phyloP scores from a whole-genome alignment of 2,797 vertebrate species.

The Sardinella longiceps region DNA sequence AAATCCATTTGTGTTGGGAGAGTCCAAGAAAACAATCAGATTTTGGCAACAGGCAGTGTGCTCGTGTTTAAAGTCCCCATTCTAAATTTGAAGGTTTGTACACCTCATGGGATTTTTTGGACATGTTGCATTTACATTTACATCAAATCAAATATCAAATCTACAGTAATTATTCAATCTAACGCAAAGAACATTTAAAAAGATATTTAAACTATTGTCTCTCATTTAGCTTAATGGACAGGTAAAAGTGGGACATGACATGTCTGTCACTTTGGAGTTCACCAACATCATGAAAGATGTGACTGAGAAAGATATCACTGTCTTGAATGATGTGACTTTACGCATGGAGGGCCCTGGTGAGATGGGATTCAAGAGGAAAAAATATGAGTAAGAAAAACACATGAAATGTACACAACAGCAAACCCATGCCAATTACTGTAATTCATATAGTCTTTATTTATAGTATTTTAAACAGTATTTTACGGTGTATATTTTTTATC shows the following conservation, averaged over 20 bases:
- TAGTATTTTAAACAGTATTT: too few relatives aligned
- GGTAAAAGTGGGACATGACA: not conserved
- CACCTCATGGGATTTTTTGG: not conserved
- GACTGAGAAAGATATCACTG: too few relatives aligned
- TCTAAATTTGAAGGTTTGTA: conserved; percentile 11
- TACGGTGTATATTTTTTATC: not conserved
- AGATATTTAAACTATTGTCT: not conserved
- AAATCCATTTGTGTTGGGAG: conserved; percentile 77
- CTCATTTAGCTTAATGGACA: conserved; percentile 8
- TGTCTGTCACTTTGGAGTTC: conserved; percentile 75
- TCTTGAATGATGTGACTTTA: conserved; percentile 67
- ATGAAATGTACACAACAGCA: too few relatives aligned
- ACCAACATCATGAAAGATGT: conserved; percentile 83
- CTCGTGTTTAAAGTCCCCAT: not conserved
- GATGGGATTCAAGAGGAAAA: conserved; percentile 58
- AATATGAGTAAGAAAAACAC: conserved; percentile 72
- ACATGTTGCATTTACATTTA: not conserved
- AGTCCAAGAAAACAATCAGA: conserved; percentile 64
- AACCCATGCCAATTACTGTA: too few relatives aligned
- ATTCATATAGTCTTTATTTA: too few relatives aligned
- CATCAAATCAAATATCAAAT: not conserved
- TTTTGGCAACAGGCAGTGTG: not conserved
- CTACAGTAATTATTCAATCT: not conserved
- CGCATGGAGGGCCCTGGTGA: conserved; percentile 79
- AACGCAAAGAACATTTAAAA: not conserved